Evolutionary conservation across 1,140 invertebrate species (phyloP).

Genomic region (Leptoteleia sp.): DNA sequence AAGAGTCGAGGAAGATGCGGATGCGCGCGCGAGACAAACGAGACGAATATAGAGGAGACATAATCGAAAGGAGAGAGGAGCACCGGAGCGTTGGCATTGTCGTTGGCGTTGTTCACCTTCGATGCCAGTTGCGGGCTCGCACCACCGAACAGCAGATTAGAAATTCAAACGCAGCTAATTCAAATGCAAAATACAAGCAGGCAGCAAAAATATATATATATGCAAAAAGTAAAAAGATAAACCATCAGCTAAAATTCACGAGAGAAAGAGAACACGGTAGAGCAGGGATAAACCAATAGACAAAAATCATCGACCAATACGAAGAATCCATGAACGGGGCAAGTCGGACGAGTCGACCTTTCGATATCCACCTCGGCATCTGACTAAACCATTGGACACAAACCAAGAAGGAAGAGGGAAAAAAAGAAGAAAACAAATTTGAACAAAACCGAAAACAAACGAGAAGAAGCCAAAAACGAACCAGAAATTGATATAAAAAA

Average conservation of each 20-base stretch:
- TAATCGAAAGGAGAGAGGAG: conserved; percentile 16
- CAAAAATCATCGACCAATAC: conserved; percentile 24
- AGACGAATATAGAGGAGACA: conserved; percentile 43
- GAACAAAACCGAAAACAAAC: too few relatives aligned
- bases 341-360: conserved; percentile 40
- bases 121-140: conserved; percentile 21
- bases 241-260: conserved; percentile 23
- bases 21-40: conserved; percentile 63
- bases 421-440: conserved; percentile 9
- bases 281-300: conserved; percentile 21
- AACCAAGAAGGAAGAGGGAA: conserved; percentile 20
- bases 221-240: too few relatives aligned
- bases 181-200: too few relatives aligned
- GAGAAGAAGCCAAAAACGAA: not conserved
- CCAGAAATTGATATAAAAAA: conserved; percentile 61
- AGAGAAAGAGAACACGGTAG: conserved; percentile 48
- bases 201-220: too few relatives aligned
- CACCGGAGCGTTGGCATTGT: conserved; percentile 31
- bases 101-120: conserved; percentile 15
- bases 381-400: not conserved
- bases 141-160: too few relatives aligned
- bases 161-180: too few relatives aligned
- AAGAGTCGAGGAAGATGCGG: conserved; percentile 31
- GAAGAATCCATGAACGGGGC: conserved; percentile 14
- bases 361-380: conserved; percentile 35